Evolutionary conservation across 1,140 invertebrate genomes (phyloP).

Genomic region (Heliothis virescens): DNA sequence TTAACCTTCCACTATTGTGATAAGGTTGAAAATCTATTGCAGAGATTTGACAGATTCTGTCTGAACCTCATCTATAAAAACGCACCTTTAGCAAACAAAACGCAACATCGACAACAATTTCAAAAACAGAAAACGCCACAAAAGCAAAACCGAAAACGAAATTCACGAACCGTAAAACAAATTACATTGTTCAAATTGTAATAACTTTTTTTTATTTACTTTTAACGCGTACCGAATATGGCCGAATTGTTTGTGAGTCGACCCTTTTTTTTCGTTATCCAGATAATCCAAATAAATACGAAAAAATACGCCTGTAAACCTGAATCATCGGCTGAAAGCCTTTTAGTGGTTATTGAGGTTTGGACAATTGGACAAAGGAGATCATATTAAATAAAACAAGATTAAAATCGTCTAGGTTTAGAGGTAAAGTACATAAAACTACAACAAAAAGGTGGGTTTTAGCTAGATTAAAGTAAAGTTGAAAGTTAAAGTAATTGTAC

Average conservation of each 20-base stretch:
- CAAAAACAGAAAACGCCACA: constrained; percentile 14
- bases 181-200: constrained; percentile 40
- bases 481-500: no score
- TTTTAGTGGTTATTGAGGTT: background rate
- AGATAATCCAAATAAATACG: constrained; percentile 41
- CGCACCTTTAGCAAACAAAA: background rate
- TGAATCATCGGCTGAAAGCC: constrained; percentile 26
- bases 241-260: constrained; percentile 34
- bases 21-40: no score
- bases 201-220: constrained; percentile 39
- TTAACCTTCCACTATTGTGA: no score
- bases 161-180: constrained; percentile 38
- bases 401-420: background rate
- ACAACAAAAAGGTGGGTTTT: no score
- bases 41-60: no score
- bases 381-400: constrained; percentile 5
- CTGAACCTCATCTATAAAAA: background rate
- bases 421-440: no score
- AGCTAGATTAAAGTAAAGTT: no score
- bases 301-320: constrained; percentile 24
- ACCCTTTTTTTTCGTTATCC: constrained; percentile 41
- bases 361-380: constrained; percentile 7
- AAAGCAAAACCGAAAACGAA: constrained; percentile 16
- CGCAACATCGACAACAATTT: background rate
- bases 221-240: constrained; percentile 30